Percentiles rank a stretch among this genome's conserved stretches.
Conservation (phyloP, 2,888 invertebrate species). For the Chloromyia formosa region DNA sequence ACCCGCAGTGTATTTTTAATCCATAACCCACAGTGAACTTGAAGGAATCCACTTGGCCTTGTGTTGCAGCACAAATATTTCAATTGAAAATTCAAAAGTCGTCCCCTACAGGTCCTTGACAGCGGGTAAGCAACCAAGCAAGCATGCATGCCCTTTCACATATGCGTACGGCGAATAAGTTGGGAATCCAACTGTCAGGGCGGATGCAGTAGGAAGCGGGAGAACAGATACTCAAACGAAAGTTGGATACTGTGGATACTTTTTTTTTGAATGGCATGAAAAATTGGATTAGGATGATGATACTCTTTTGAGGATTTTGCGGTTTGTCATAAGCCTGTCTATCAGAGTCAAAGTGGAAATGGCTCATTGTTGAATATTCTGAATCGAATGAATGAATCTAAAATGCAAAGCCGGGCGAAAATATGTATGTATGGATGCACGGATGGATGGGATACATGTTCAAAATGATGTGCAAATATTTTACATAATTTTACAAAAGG, state of each 20-base stretch:
- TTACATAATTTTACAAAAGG: slow-evolving; percentile 48
- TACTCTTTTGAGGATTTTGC: slow-evolving; percentile 46
- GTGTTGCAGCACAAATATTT: slow-evolving; percentile 8
- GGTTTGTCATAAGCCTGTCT: slow-evolving; percentile 48
- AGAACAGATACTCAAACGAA: not conserved
- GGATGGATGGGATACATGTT: slow-evolving; percentile 9
- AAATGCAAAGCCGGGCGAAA: slow-evolving; percentile 1
- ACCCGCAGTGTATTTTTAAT: not conserved
- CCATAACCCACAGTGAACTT: not conserved
- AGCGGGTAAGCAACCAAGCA: slow-evolving; percentile 13
- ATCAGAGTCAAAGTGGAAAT: slow-evolving; percentile 39
- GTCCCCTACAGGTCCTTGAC: slow-evolving; percentile 3
- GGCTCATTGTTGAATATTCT: slow-evolving; percentile 10
- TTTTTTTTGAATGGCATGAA: slow-evolving; percentile 46
- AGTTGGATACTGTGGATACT: slow-evolving; percentile 14
- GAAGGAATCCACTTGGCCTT: slow-evolving; percentile 10
- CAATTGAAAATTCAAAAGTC: slow-evolving; percentile 25
- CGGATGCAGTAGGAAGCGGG: not conserved
- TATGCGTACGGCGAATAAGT: not conserved
- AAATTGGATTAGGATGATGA: slow-evolving; percentile 49
- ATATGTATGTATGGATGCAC: not conserved
- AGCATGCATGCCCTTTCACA: not conserved
- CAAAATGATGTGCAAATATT: slow-evolving; percentile 47
- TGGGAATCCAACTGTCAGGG: too few relatives aligned
- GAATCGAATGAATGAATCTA: slow-evolving; percentile 20